Percentiles rank a stretch among this genome's conserved stretches.
Conservation (phyloP, 1,140 invertebrate species). For the Cheumatopsyche charites region DNA sequence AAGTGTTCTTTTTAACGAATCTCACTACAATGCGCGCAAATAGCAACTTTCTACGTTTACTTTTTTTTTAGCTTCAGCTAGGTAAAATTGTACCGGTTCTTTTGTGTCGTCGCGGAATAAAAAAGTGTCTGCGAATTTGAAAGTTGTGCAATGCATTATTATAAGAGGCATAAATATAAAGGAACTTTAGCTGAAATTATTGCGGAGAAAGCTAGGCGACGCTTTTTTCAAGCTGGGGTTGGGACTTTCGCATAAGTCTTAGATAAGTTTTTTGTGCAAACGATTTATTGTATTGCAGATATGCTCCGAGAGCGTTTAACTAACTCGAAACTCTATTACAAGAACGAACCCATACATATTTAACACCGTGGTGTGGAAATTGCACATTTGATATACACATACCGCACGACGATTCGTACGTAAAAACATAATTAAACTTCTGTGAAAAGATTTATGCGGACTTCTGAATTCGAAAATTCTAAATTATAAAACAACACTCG, state of each 20-base stretch:
- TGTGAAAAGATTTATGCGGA: no score
- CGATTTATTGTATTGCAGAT: constrained; percentile 38
- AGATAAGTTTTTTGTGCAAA: constrained; percentile 46
- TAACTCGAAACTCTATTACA: constrained; percentile 23
- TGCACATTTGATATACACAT: no score
- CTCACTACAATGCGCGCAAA: background rate
- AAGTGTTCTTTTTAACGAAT: background rate
- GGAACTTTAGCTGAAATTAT: constrained; percentile 19
- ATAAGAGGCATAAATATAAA: constrained; percentile 7
- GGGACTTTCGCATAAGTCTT: constrained; percentile 41
- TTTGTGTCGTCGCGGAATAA: background rate
- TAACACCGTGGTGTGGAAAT: no score
- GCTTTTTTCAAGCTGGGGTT: constrained; percentile 16
- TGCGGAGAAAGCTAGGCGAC: constrained; percentile 23
- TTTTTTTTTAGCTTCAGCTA: no score
- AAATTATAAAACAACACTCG: no score
- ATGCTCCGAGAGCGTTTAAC: constrained; percentile 25
- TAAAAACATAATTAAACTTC: no score
- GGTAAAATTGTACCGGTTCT: no score
- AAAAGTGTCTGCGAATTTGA: constrained; percentile 7
- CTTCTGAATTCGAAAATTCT: no score
- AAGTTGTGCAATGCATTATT: constrained; percentile 25
- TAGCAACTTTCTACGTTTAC: background rate
- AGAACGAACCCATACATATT: no score
- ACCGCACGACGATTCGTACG: no score